phyloP scores from a whole-genome alignment of 2,797 vertebrate genomes.

The Dallia pectoralis region DNA sequence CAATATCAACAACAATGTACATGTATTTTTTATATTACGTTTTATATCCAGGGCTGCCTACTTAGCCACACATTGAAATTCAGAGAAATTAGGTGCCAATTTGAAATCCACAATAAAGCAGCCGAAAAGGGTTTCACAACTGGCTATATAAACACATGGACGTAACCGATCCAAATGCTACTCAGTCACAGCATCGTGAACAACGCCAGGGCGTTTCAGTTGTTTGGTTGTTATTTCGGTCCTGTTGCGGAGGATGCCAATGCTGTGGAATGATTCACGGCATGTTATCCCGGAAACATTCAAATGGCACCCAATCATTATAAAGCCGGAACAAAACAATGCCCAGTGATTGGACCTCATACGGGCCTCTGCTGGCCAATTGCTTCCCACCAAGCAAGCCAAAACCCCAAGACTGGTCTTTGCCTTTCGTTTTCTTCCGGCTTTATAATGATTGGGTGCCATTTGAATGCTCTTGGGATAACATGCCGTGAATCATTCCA shows the following conservation, averaged over 20 bases:
- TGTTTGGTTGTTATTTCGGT: conserved; percentile 51
- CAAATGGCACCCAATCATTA: not conserved
- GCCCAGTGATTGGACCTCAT: not conserved
- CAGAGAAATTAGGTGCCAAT: conserved; percentile 32
- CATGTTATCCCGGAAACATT: conserved; percentile 27
- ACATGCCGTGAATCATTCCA: conserved; percentile 44
- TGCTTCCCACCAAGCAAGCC: not conserved
- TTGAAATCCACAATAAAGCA: conserved; percentile 19
- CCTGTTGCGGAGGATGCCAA: conserved; percentile 41
- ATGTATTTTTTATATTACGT: not conserved
- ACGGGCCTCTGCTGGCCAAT: not conserved
- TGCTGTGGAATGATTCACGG: conserved; percentile 41
- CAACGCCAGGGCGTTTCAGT: conserved; percentile 53
- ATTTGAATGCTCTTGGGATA: conserved; percentile 23
- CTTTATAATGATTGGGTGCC: not conserved
- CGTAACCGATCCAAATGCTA: conserved; percentile 44
- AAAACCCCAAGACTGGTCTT: not conserved
- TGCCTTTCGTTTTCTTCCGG: not conserved
- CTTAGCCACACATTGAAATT: conserved; percentile 33
- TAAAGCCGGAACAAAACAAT: not conserved
- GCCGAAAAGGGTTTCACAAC: conserved; percentile 29
- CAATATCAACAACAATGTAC: not conserved
- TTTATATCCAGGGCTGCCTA: conserved; percentile 6
- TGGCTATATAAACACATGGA: conserved; percentile 50
- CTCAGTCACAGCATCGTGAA: conserved; percentile 51